Conservation (phyloP, 2,888 invertebrate genomes). For the Sesia apiformis region DNA sequence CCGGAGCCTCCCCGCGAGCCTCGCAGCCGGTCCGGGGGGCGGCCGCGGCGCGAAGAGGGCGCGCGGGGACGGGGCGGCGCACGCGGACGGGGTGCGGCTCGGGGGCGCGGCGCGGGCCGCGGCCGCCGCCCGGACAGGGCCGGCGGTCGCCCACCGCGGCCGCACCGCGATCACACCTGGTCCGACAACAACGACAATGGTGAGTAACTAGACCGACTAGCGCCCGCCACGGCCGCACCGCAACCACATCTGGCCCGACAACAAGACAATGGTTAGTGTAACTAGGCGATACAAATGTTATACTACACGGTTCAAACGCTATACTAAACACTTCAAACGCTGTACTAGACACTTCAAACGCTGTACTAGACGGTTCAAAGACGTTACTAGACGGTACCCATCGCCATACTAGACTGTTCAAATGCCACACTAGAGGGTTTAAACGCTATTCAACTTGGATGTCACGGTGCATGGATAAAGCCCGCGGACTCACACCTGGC, state of each 20-base stretch:
- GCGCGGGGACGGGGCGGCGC: conserved; percentile 39
- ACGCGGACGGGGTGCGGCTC: conserved; percentile 31
- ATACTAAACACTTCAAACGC: too few relatives aligned
- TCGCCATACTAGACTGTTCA: too few relatives aligned
- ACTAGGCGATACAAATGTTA: too few relatives aligned
- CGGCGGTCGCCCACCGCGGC: conserved; percentile 13
- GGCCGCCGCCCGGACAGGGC: conserved; percentile 20
- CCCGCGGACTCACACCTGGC: too few relatives aligned
- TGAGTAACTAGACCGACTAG: conserved; percentile 2
- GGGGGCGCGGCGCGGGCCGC: conserved; percentile 30
- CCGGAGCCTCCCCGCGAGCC: conserved; percentile 34
- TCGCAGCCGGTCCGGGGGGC: conserved; percentile 35
- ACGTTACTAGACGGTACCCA: too few relatives aligned
- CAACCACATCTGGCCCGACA: conserved; percentile 21
- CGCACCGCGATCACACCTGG: conserved; percentile 20
- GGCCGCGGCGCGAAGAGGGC: conserved; percentile 28
- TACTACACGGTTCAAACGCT: too few relatives aligned
- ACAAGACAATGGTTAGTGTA: background rate
- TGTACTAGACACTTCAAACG: too few relatives aligned
- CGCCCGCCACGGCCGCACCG: conserved; percentile 6
- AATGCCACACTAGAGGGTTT: too few relatives aligned
- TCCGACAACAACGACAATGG: conserved; percentile 17
- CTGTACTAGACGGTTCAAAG: too few relatives aligned
- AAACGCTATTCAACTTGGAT: too few relatives aligned
- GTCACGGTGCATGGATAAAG: too few relatives aligned